phyloP scores from a whole-genome alignment of 2,797 vertebrate genomes.

The Poeciliopsis turneri region DNA sequence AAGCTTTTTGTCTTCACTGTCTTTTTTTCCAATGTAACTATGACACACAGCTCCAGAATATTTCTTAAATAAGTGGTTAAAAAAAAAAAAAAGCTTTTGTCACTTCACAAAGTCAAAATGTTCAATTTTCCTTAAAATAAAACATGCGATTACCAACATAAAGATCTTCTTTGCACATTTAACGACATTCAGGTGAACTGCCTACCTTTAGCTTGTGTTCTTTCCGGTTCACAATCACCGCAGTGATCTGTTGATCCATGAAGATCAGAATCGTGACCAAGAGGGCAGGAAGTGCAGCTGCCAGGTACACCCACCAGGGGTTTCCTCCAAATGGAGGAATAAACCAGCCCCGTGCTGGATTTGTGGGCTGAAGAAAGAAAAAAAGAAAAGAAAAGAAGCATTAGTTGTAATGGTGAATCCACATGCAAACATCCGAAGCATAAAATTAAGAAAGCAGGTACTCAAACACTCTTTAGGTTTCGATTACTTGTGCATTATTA shows the following conservation, averaged over 20 bases:
- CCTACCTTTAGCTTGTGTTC: constrained; percentile 97
- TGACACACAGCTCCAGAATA: not conserved
- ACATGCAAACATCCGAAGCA: constrained; percentile 1
- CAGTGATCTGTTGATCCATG: constrained; percentile 99
- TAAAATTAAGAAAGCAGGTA: not conserved
- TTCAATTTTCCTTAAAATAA: not conserved
- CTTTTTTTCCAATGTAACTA: not conserved
- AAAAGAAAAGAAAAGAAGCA: not conserved
- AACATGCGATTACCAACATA: not conserved
- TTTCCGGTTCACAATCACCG: constrained; percentile 98
- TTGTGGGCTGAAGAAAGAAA: constrained; percentile 87
- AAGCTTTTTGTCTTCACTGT: not conserved
- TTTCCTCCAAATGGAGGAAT: constrained; percentile 93
- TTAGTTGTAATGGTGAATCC: not conserved
- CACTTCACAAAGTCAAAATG: not conserved
- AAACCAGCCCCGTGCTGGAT: constrained; percentile 90
- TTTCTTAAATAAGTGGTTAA: not conserved
- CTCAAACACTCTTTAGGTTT: not conserved
- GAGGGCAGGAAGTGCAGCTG: constrained; percentile 90
- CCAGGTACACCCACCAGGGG: constrained; percentile 98
- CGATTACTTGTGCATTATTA: constrained; percentile 32
- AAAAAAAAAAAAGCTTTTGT: not conserved
- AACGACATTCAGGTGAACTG: not conserved
- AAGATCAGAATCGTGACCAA: constrained; percentile 98
- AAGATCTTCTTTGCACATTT: not conserved